Evolutionary conservation across 2,888 invertebrate species (phyloP).

Genomic region (Cataglyphis altisquamis): DNA sequence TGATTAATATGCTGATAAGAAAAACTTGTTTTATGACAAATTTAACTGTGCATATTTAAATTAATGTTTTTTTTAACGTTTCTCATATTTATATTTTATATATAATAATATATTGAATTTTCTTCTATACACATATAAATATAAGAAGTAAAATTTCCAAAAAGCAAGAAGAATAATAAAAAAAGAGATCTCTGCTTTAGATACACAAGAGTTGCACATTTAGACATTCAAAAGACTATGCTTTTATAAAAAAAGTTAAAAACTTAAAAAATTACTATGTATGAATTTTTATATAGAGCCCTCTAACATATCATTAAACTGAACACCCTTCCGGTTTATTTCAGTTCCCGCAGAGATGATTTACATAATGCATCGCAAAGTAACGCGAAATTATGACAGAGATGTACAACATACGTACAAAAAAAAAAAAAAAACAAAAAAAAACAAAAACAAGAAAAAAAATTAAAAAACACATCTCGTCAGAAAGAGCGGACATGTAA

Average conservation of each 20-base stretch:
- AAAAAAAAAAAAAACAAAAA: neutral
- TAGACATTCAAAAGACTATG: conserved; percentile 4
- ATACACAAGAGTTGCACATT: neutral
- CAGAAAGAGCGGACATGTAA: conserved; percentile 24
- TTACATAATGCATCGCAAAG: conserved; percentile 44
- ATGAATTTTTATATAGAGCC: conserved; percentile 25
- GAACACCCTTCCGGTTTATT: conserved; percentile 18
- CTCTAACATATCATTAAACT: neutral
- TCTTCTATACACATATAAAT: neutral
- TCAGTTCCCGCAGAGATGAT: conserved; percentile 29
- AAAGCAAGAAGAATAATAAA: neutral
- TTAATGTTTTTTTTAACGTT: neutral
- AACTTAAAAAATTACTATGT: conserved; percentile 35
- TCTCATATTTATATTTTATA: neutral
- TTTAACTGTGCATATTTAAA: neutral
- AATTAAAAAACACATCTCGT: neutral
- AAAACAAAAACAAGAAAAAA: neutral
- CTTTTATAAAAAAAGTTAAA: neutral
- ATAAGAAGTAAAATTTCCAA: neutral
- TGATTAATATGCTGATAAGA: neutral
- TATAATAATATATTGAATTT: conserved; percentile 1
- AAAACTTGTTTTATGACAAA: neutral
- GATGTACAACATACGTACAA: neutral
- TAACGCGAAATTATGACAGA: conserved; percentile 29
- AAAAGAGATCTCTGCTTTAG: neutral